Percentiles rank a stretch among this genome's conserved stretches.
Evolutionary conservation across 2,888 invertebrate genomes (phyloP).

Genomic region (Busseola fusca): DNA sequence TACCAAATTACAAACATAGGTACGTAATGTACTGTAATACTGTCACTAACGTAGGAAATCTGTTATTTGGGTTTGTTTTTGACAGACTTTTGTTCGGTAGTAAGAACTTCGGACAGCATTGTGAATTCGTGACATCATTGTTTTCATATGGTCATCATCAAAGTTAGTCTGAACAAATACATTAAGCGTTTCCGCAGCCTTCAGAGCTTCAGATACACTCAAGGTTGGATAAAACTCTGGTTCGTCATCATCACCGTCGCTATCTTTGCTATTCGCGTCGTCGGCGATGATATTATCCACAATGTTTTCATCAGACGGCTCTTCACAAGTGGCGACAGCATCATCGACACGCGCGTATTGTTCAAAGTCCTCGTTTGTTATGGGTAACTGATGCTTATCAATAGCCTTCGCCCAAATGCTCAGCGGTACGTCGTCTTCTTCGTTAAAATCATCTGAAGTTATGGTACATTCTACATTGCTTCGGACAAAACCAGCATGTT

Average conservation of each 20-base stretch:
- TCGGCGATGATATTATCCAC: constrained; percentile 57
- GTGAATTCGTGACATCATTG: constrained; percentile 4
- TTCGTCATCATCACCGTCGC: constrained; percentile 1
- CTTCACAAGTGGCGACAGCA: constrained; percentile 56
- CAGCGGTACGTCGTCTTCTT: constrained; percentile 55
- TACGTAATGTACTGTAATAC: too few relatives aligned
- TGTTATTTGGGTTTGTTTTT: too few relatives aligned
- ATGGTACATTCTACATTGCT: background rate
- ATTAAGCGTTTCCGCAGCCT: constrained; percentile 1
- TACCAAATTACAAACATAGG: too few relatives aligned
- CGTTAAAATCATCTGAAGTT: background rate
- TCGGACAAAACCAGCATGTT: background rate
- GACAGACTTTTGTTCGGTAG: too few relatives aligned
- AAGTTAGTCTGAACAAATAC: constrained; percentile 5
- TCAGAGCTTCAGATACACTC: constrained; percentile 3
- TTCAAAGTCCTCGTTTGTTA: constrained; percentile 54
- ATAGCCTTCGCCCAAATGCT: too few relatives aligned
- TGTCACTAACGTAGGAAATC: too few relatives aligned
- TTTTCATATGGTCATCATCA: background rate
- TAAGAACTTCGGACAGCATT: background rate
- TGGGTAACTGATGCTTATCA: constrained; percentile 40
- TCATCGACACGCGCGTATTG: constrained; percentile 54
- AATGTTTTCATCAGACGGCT: constrained; percentile 61
- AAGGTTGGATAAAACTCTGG: background rate
- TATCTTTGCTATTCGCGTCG: constrained; percentile 45